phyloP scores from a whole-genome alignment of 2,888 invertebrate species.

The Nowickia ferox region DNA sequence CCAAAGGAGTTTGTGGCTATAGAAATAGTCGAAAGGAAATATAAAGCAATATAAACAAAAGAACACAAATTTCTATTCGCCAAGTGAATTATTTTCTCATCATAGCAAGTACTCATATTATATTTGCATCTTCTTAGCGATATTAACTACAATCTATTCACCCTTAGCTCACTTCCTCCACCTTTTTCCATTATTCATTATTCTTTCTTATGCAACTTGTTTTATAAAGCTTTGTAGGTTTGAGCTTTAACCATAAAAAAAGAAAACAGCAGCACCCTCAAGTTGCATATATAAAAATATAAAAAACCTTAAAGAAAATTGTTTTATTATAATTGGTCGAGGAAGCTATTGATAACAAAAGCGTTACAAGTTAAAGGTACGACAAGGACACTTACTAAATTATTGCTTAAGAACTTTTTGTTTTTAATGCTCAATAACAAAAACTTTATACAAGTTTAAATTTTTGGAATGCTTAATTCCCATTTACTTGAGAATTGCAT shows the following conservation, averaged over 20 bases:
- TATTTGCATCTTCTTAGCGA: constrained; percentile 4
- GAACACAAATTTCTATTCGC: constrained; percentile 41
- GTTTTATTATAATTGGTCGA: not conserved
- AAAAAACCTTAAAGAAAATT: not conserved
- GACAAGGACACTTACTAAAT: too few species aligned
- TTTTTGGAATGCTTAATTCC: too few species aligned
- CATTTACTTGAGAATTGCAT: too few species aligned
- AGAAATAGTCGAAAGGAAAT: constrained; percentile 33
- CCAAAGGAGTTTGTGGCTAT: constrained; percentile 58
- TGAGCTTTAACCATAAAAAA: not conserved
- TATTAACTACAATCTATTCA: constrained; percentile 12
- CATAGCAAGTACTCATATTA: constrained; percentile 4
- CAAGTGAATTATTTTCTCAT: constrained; percentile 44
- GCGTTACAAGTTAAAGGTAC: too few species aligned
- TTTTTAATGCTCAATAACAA: too few species aligned
- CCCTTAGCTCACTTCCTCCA: not conserved
- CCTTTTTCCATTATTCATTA: not conserved
- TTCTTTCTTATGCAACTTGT: not conserved
- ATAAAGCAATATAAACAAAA: constrained; percentile 4
- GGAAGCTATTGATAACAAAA: not conserved
- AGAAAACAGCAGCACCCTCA: too few species aligned
- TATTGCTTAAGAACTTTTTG: too few species aligned
- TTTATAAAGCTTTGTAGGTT: not conserved
- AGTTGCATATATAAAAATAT: not conserved
- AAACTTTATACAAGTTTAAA: too few species aligned